Evolutionary conservation across 2,113 vertebrate genomes (phyloP), one percentile per base, ranked within the genome.

Genomic region (Neopipo cinnamomea): DNA sequence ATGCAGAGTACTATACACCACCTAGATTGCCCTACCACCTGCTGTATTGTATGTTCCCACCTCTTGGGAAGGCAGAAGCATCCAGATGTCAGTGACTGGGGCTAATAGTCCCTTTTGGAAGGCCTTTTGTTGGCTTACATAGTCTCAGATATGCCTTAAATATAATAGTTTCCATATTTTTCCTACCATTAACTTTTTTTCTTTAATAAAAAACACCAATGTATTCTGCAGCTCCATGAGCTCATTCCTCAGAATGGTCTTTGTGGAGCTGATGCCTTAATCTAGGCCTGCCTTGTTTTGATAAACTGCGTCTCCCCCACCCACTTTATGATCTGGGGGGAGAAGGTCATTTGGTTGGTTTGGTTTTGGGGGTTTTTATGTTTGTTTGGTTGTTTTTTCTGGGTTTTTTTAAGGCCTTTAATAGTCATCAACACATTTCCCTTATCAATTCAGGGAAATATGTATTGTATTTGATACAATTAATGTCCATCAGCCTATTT

Each of bases 381-480:
- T 5, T 87, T 62, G 9, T 5, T 52, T 25, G 8, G 42, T 44
- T 44, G 42, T 58, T 22, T 11, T 11, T 22, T 22, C 11, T n/a
- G 9, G 7, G 12, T 13, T 65, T 2, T 7, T 58, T 84, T 46
- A 94, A 44, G 46, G 37, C 42, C 81, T 85, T 94, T 94, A 84
- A 76, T 56, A 47, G 94, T 88, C 37, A 96, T 89, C 63, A 95
- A 96, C 68, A 93, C 14, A 80, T 50, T 50, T 50, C 25, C 15
- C 31, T 78, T 96, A 84, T 46, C 49, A 85, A 58, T 85, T 66
- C 79, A 92, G 77, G 80, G 31, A 96, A 88, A 76, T 41, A 24
- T 73, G 35, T 80, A 92, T 95, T 59, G 20, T 75, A 88, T 89
- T 84, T 95, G 86, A 93, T 86, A 95, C 41, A 93, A 79, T 65